Evolutionary conservation across 35 echinoderm and acorn worm species (phyloP), one percentile per base, ranked within the genome.

Genomic region (Hemicentrotus pulcherrimus): DNA sequence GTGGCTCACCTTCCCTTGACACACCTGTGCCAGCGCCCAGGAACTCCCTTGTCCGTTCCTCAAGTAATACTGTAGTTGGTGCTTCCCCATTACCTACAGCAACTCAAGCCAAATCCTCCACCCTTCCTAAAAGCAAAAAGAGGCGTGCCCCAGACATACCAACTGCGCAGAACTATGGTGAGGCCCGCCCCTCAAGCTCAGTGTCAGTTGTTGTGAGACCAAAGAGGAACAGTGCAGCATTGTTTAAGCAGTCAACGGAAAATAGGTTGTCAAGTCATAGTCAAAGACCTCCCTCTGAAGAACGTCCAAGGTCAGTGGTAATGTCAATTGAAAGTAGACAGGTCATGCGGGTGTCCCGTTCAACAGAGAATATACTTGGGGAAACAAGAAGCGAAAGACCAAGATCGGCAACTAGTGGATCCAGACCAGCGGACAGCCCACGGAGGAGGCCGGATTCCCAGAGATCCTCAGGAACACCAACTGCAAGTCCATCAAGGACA

Each of bases 91-190:
- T 9, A 59, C 52, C 88, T 47, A 18, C 65, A 33, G 32, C 88
- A 90, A 90, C 88, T 18, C 88, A 22, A 45, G 88, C 9, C 5
- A 90, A 90, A 30, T 33, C 88, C 88, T 90, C 46, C 5, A 90
- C 88, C 32, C 46, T 90, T 33, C 88, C 88, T 0, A 90, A 90
- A 90, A 90, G 88, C 12, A 15, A 90, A 30, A 90, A 90, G 88
- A 90, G 88, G 32, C 88, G 88, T 90, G 88, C 88, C 46, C 88
- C 88, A 32, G 88, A 41, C 45, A 90, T 90, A 45, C 88, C 88
- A 32, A 47, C 14, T 4, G 18, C 32, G 19, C 30, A 90, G 88
- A 16, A 11, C n/a, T 33, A 32, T 32, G 11, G 4, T 5, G 32
- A 90, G 9, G 19, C 88, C 9, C 33, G 31, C 88, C 46, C 88